Base-by-base conservation (phyloP, 1,140 invertebrate genomes). In the Microplitis mediator region DNA sequence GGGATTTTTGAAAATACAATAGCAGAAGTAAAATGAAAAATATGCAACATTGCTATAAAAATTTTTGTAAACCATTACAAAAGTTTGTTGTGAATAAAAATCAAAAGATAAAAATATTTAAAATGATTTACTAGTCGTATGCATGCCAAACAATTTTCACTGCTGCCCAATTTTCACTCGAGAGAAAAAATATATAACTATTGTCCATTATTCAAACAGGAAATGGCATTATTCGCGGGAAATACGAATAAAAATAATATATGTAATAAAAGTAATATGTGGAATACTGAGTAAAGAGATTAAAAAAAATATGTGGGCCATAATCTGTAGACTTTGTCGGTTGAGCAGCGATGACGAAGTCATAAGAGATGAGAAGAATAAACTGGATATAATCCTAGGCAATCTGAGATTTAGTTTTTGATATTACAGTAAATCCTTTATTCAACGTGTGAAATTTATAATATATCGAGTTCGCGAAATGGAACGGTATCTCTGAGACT, bases 361-460 rank as follows among this genome's bases (percentile, higher is more conserved):
- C 2, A n/a, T 36, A 39, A 31, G 39, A 65, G 34, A 13, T 8
- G 36, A 0, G 39, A 36, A 50, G 50, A 65, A 65, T 65, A 65
- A 65, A 65, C 39, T 45, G n/a, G 6, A 50, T 65, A 65, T 65
- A 65, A 65, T 65, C 63, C 63, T 63, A 16, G 13, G 23, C 31
- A 36, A 34, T 39, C 32, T 35, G 11, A 45, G 39, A 45, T 45
- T 45, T 45, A 11, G 39, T 45, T 45, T 45, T 45, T 45, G 39
- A 45, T 45, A 45, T 6, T 45, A 11, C 6, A 45, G 5, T 11
- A 9, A 54, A 54, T 54, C 16, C n/a, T n/a, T 54, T n/a, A 54
- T n/a, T n/a, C 13, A 54, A 54, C 0, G 16, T 13, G 13, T 54
- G n/a, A 54, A 13, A 54, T 11, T n/a, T n/a, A n/a, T 11, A 5